phyloP scores from a whole-genome alignment of 2,113 vertebrate genomes.

The Chiloscyllium plagiosum region DNA sequence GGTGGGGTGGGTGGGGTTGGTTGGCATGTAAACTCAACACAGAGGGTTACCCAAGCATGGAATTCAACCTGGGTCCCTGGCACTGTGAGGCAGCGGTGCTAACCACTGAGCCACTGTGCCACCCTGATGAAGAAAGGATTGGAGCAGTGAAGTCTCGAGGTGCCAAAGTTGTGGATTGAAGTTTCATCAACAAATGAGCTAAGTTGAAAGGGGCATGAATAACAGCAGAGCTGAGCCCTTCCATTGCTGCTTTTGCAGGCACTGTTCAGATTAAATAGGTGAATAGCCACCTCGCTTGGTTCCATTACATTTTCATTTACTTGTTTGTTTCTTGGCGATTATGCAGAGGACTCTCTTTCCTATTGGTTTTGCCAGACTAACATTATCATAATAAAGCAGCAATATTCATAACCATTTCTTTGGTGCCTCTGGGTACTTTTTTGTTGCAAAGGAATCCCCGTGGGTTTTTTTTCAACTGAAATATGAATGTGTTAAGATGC shows the following conservation, averaged over 20 bases:
- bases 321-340: not conserved
- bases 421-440: not conserved
- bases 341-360: not conserved
- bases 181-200: too few relatives aligned
- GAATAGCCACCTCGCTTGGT: not conserved
- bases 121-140: too few relatives aligned
- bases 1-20: too few relatives aligned
- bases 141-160: too few relatives aligned
- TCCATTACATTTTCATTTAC: not conserved
- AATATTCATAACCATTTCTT: constrained; percentile 10
- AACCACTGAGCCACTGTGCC: too few relatives aligned
- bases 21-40: too few relatives aligned
- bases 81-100: too few relatives aligned
- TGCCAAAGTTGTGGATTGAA: too few relatives aligned
- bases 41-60: too few relatives aligned
- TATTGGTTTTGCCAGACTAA: not conserved
- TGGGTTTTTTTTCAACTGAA: not conserved
- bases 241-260: not conserved
- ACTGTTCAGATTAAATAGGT: not conserved
- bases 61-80: too few relatives aligned
- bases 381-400: not conserved
- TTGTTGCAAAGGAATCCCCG: not conserved
- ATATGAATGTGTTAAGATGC: constrained; percentile 17
- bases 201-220: too few relatives aligned
- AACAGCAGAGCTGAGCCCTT: not conserved